Base-by-base conservation (phyloP, 2,797 vertebrate species). In the Neosalanx taihuensis region DNA sequence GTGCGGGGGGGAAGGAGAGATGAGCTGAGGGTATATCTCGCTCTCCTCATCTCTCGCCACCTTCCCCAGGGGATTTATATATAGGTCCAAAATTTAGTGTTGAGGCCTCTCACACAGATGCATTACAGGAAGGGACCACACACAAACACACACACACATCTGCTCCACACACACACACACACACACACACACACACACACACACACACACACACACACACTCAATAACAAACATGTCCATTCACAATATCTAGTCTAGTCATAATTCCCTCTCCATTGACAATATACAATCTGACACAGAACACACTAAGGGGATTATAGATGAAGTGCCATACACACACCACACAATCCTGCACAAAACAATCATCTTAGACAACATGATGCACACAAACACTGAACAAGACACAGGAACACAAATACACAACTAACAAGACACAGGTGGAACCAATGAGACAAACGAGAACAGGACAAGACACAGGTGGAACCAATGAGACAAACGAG, bases 71-170 rank as follows among this genome's bases (percentile, higher is more conserved):
- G 31, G 62, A 18, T 64, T 20, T 64, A 64, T 35, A 64, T 64
- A 64, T 64, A 64, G 18, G 9, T 37, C 18, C 33, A 37, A 33
- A 1, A 33, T 17, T 64, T 33, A 64, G 62, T 37, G 33, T 64
- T 33, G 37, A 64, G 62, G 62, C 33, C 62, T 64, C 62, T 64
- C 31, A 37, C 62, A 9, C 17, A 64, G 62, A 64, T 64, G 6
- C 62, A 64, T n/a, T 3, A 64, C 17, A 64, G 7, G 6, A 35
- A n/a, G 31, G 62, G 62, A 64, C 33, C 61, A 1, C 33, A 64
- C 61, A 64, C 31, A 10, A 63, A 3, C 13, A 30, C 37, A 37
- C 35, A 60, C 58, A 26, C 58, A 60, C 59, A 26, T 13, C 12
- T 31, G 2, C 17, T 17, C 17, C 17, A 37, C 62, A 64, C 62